Percentiles rank a stretch among this genome's conserved stretches.
Conservation (phyloP, 2,113 vertebrate genomes). For the Columba livia region DNA sequence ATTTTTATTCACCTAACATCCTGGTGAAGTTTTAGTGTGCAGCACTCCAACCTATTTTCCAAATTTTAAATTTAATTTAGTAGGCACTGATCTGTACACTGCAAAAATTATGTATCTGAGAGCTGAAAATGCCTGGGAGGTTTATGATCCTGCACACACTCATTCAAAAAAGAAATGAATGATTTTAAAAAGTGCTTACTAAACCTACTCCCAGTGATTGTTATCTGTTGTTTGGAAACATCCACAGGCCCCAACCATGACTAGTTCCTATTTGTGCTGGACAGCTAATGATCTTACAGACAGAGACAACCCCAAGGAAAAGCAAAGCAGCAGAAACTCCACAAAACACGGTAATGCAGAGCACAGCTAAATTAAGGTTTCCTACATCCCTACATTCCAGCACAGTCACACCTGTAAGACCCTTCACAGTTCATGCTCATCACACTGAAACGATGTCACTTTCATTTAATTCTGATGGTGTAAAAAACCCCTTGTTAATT, state of each 20-base stretch:
- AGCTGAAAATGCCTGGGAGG: background rate
- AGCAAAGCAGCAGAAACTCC: background rate
- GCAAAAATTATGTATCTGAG: background rate
- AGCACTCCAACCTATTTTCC: background rate
- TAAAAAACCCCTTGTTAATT: rapidly evolving
- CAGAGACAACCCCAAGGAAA: background rate
- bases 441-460: background rate
- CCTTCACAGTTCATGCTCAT: background rate
- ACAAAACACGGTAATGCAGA: background rate
- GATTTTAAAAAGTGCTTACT: background rate
- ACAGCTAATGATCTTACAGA: background rate
- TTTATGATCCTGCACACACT: background rate
- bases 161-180: background rate
- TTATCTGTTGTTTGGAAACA: background rate
- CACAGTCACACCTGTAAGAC: background rate
- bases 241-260: background rate
- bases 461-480: background rate
- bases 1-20: background rate
- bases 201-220: background rate
- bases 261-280: background rate
- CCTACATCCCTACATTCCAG: background rate
- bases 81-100: background rate
- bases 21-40: background rate
- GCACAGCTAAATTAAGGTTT: background rate
- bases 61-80: background rate